A percentile compares a stretch with the other conserved stretches of the same genome.
phyloP scores from a whole-genome alignment of 2,888 invertebrate genomes.

The Copidosoma aretas region DNA sequence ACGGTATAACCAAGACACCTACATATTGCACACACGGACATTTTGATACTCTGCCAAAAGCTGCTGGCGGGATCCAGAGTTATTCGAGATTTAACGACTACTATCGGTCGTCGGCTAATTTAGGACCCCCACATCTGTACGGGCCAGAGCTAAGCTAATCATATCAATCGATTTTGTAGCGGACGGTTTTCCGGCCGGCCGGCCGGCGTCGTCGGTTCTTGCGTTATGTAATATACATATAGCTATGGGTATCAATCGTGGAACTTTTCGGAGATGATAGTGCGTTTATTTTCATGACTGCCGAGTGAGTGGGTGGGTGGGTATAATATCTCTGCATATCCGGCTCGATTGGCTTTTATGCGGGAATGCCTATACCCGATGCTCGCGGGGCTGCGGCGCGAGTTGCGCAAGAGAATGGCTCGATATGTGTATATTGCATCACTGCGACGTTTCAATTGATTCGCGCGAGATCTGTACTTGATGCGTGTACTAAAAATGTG shows the following conservation, averaged over 20 bases:
- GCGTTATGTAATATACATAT: too few species aligned
- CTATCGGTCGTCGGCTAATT: constrained; percentile 30
- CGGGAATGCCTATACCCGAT: not conserved
- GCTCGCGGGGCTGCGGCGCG: not conserved
- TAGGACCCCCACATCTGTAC: constrained; percentile 13
- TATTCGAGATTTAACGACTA: constrained; percentile 34
- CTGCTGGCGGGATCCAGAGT: too few species aligned
- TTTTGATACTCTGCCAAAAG: constrained; percentile 36
- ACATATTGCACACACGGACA: not conserved
- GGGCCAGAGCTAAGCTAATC: constrained; percentile 28
- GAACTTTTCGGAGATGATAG: too few species aligned
- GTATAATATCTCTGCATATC: too few species aligned
- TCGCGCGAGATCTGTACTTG: not conserved
- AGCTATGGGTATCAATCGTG: too few species aligned
- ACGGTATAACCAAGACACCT: too few species aligned
- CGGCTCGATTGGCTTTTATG: too few species aligned
- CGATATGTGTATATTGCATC: too few species aligned
- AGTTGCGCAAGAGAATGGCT: not conserved
- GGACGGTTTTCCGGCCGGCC: too few species aligned
- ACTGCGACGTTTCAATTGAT: not conserved
- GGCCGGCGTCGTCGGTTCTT: too few species aligned
- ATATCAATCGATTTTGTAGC: not conserved
- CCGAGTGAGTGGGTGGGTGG: too few species aligned
- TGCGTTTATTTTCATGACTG: too few species aligned
- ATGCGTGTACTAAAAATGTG: not conserved